phyloP scores from a whole-genome alignment of 2,797 vertebrate genomes.

The Telmatherina bonti region DNA sequence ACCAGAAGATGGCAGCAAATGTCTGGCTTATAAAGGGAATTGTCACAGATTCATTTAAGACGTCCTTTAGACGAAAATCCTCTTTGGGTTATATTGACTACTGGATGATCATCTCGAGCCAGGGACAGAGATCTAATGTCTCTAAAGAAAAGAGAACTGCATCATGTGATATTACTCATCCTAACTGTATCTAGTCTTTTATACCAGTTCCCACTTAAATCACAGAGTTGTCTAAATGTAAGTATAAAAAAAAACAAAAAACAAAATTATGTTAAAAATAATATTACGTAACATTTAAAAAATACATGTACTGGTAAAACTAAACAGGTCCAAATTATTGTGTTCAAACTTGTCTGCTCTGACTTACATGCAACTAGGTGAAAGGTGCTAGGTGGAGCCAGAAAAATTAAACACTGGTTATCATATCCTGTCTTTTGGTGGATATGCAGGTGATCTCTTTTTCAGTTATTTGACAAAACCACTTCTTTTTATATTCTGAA shows the following conservation, averaged over 20 bases:
- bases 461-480: not conserved
- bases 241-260: not conserved
- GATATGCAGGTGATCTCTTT: not conserved
- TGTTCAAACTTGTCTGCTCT: not conserved
- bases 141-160: not conserved
- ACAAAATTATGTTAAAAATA: not conserved
- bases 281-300: not conserved
- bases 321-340: too few relatives aligned
- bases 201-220: not conserved
- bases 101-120: not conserved
- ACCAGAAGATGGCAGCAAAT: slow-evolving; percentile 70
- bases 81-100: not conserved
- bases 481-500: not conserved
- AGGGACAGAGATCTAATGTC: not conserved
- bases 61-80: not conserved
- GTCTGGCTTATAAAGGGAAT: not conserved
- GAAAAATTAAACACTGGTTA: too few relatives aligned
- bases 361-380: not conserved
- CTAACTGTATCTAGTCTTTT: not conserved
- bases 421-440: not conserved
- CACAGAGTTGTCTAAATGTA: not conserved
- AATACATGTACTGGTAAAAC: too few relatives aligned
- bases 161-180: not conserved
- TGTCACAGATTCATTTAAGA: not conserved
- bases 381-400: not conserved